A percentile compares a stretch with the other conserved stretches of the same genome.
These are phyloP conservation scores for Bombus confusus DNA, from an alignment of 1,140 invertebrate genomes.

Conservation along the genomic window DNA sequence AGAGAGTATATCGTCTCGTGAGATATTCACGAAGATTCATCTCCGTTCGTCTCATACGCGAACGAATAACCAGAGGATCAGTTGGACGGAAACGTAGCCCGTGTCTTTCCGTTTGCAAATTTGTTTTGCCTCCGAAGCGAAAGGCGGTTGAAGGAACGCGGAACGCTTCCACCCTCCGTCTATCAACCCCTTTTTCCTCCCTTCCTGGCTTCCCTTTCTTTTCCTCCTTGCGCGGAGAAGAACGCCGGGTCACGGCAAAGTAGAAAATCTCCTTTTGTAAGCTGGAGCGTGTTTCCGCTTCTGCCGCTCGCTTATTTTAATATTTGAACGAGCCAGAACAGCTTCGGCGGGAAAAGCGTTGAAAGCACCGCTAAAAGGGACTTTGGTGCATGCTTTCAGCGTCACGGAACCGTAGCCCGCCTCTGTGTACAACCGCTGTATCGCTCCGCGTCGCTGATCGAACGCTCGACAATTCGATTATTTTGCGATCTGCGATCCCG, in stretches of 20 bases:
- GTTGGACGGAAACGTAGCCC: too few species aligned
- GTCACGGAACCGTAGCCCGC: slow-evolving; percentile 10
- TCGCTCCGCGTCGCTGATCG: slow-evolving; percentile 19
- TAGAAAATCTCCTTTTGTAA: slow-evolving; percentile 79
- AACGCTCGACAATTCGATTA: slow-evolving; percentile 34
- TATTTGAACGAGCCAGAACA: slow-evolving; percentile 70
- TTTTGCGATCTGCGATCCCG: neutral
- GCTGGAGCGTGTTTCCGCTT: slow-evolving; percentile 72
- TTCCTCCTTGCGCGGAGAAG: neutral
- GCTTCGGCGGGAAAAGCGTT: slow-evolving; percentile 65
- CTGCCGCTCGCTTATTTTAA: slow-evolving; percentile 74
- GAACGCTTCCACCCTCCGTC: slow-evolving; percentile 6
- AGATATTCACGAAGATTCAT: too few species aligned
- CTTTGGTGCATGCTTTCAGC: slow-evolving; percentile 59
- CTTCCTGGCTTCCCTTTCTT: neutral
- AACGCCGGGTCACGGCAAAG: slow-evolving; percentile 61
- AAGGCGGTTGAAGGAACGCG: neutral
- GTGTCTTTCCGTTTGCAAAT: slow-evolving; percentile 40
- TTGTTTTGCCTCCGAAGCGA: slow-evolving; percentile 43
- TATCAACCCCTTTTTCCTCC: slow-evolving; percentile 26
- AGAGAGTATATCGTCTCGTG: too few species aligned
- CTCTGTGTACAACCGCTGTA: neutral
- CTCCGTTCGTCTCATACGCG: too few species aligned
- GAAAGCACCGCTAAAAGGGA: slow-evolving; percentile 74
- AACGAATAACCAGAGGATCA: too few species aligned